Evolutionary conservation across 2,888 invertebrate species (phyloP), one percentile per base, ranked within the genome.

Genomic region (Microctonus brassicae): DNA sequence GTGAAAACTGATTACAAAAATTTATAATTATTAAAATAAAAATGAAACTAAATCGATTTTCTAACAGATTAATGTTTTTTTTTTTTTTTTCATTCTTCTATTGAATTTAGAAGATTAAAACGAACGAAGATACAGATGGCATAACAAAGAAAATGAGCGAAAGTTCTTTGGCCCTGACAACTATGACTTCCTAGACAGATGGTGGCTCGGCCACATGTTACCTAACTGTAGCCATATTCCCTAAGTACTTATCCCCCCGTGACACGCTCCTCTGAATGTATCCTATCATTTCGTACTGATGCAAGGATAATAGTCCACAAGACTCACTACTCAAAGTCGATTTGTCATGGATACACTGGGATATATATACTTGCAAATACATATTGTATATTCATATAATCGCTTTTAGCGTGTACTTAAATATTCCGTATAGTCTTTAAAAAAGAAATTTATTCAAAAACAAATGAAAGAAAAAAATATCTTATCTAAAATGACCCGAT

Each of bases 131-230:
- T 62, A 13, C 62, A 62, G 62, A 39, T 62, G 62, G 62, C 24
- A 39, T 24, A 24, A 39, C 36, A 62, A 39, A 39, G 39, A 34
- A 20, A 7, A 60, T 60, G 20, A 47, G 47, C 17, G 47, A 34
- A 60, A 60, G 60, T 60, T 60, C 42, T 42, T 24, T 39, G 26
- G 62, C 62, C 42, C 36, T 62, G 47, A 62, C 62, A 26, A 47
- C 26, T 42, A 65, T 65, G 58, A 65, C 78, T 82, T 82, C 80
- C 80, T 78, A 81, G 82, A 79, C 81, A 81, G 80, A 81, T 81
- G 81, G 81, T 78, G 77, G 74, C 74, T 78, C 77, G 68, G 75
- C 80, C 82, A 82, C 79, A 82, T 81, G 81, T 79, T 79, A 73
- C 70, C 76, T 80, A 77, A 81, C 81, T 81, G 81, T 81, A 80